Base-by-base conservation (phyloP, 2,797 vertebrate species). In the Pristis pectinata region DNA sequence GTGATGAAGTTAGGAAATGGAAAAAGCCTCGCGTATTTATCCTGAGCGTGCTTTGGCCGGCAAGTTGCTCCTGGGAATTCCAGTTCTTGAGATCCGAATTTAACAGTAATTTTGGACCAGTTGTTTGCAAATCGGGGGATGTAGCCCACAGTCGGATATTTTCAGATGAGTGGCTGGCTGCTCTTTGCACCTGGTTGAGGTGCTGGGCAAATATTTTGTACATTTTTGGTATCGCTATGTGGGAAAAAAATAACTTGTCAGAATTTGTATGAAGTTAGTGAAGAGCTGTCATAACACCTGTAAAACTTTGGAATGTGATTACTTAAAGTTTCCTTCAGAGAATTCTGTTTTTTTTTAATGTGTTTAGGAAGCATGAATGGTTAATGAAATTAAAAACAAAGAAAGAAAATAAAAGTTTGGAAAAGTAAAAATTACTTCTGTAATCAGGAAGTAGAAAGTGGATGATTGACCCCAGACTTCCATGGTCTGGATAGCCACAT, bases 1-100 rank as follows among this genome's bases (percentile, higher is more conserved):
- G 0, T 49, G 24, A 27, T 83, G 80, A 53, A 44, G 19, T 49
- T 53, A 83, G 44, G 44, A 83, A 83, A 10, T 44, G 24, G 9
- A 53, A 44, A 10, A 41, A 77, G 19, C 44, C 79, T 44, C 19
- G 79, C 41, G 44, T 3, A 44, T 44, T 15, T 1, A 8, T 1
- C 41, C 41, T 82, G 41, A 49, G 80, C 41, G 24, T 10, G 24
- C 80, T 83, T 83, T 83, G 22, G 80, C 80, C 22, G 49, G 41
- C 24, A 8, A 83, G 82, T 83, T 41, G 44, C 44, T 83, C 82
- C 44, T 53, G 49, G 82, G 82, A 53, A 30, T 53, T 49, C 24
- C 82, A 83, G 44, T 83, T 83, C 82, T 30, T 83, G 82, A 53
- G 82, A 83, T 83, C 24, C 82, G 83, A 53, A 49, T 49, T 49